These are phyloP conservation scores for Anseranas semipalmata DNA, from an alignment of 2,113 vertebrate species.

Conservation along the genomic window DNA sequence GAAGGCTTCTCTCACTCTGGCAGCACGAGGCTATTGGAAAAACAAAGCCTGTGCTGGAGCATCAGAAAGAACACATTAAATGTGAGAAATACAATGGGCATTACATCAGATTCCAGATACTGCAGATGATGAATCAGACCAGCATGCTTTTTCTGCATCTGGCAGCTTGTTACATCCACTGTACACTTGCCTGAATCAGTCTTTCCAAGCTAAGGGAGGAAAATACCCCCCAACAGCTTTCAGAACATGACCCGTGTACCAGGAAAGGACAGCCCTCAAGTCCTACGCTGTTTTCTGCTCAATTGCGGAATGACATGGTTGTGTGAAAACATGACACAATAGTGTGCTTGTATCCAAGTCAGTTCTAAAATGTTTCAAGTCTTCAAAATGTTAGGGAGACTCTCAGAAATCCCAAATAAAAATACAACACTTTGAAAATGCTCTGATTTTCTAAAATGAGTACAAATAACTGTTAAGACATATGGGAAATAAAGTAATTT, in stretches of 20 bases:
- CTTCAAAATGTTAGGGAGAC: background rate
- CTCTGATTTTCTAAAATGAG: background rate
- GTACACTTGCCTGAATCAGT: background rate
- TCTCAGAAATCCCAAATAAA: background rate
- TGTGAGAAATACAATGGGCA: background rate
- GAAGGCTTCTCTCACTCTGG: background rate
- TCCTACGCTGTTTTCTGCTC: rapidly evolving
- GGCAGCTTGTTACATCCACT: background rate
- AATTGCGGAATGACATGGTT: rapidly evolving
- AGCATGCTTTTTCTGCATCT: background rate
- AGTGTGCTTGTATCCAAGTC: rapidly evolving
- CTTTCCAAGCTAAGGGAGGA: background rate
- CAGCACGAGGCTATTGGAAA: background rate
- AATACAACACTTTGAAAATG: background rate
- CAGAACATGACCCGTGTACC: rapidly evolving
- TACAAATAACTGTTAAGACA: background rate
- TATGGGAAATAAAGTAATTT: background rate
- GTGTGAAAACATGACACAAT: background rate
- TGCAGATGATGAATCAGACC: background rate
- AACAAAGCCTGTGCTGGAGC: background rate
- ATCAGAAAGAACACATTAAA: background rate
- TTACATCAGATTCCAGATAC: constrained; percentile 2
- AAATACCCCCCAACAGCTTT: background rate
- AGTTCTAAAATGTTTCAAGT: background rate
- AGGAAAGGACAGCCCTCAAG: background rate